Percentiles rank a stretch among this genome's conserved stretches.
Conservation (phyloP, 2,888 invertebrate species). For the Acanthosoma haemorrhoidale region DNA sequence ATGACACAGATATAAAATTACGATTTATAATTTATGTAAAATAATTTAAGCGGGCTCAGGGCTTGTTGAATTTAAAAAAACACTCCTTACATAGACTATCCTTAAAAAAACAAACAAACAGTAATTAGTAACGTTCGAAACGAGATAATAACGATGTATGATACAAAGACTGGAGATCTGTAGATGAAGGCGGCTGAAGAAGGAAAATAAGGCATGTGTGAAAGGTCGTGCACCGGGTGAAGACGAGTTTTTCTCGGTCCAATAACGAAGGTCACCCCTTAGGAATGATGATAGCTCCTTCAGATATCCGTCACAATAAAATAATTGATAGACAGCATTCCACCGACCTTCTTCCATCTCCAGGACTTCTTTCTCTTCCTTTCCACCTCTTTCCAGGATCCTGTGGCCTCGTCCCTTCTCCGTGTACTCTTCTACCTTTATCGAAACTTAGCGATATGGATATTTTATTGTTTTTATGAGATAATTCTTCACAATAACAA, state of each 20-base stretch:
- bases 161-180: background rate
- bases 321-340: conserved; percentile 10
- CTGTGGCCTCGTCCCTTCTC: background rate
- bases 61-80: too few species aligned
- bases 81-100: too few species aligned
- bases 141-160: background rate
- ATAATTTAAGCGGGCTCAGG: too few species aligned
- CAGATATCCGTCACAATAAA: conserved; percentile 11
- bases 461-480: too few species aligned
- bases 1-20: too few species aligned
- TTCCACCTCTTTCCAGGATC: background rate
- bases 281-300: background rate
- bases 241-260: conserved; percentile 10
- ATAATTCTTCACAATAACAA: too few species aligned
- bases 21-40: too few species aligned
- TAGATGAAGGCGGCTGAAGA: too few species aligned
- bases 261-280: background rate
- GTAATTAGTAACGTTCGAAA: too few species aligned
- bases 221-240: conserved; percentile 2
- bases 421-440: too few species aligned
- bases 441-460: too few species aligned
- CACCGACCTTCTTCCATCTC: background rate
- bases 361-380: background rate
- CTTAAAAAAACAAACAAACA: too few species aligned
- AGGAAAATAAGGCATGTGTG: background rate